Evolutionary conservation across 2,888 invertebrate genomes (phyloP).

Genomic region (Stictocephala bisonia): DNA sequence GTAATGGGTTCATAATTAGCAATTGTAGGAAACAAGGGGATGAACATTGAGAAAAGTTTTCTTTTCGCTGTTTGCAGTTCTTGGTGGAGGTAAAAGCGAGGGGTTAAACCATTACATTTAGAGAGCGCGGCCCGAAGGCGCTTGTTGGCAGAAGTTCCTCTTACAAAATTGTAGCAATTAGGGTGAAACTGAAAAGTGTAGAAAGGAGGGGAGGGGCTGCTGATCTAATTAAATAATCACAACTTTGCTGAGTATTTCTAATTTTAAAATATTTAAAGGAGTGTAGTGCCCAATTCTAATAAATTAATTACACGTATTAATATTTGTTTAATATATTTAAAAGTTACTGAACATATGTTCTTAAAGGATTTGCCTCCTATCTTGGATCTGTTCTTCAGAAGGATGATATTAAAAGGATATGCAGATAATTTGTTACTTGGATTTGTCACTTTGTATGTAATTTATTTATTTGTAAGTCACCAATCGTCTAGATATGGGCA

Average conservation of each 20-base stretch:
- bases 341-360: too few relatives aligned
- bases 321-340: too few relatives aligned
- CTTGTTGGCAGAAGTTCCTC: slow-evolving; percentile 19
- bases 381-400: too few relatives aligned
- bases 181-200: slow-evolving; percentile 15
- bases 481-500: too few relatives aligned
- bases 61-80: slow-evolving; percentile 36
- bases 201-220: neutral
- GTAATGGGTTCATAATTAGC: slow-evolving; percentile 15
- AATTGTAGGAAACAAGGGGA: slow-evolving; percentile 27
- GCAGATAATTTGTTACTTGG: too few relatives aligned
- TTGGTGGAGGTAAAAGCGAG: neutral
- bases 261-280: too few relatives aligned
- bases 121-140: slow-evolving; percentile 8
- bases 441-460: too few relatives aligned
- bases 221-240: slow-evolving; percentile 27
- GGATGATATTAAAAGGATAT: too few relatives aligned
- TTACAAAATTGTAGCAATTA: slow-evolving; percentile 29
- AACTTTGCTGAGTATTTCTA: neutral
- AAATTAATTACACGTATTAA: too few relatives aligned
- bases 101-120: slow-evolving; percentile 39
- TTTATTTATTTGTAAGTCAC: too few relatives aligned
- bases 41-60: slow-evolving; percentile 32
- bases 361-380: too few relatives aligned
- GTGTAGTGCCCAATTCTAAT: too few relatives aligned